phyloP scores from a whole-genome alignment of 64 coral and sea anemone species.

The Pocillopora verrucosa region DNA sequence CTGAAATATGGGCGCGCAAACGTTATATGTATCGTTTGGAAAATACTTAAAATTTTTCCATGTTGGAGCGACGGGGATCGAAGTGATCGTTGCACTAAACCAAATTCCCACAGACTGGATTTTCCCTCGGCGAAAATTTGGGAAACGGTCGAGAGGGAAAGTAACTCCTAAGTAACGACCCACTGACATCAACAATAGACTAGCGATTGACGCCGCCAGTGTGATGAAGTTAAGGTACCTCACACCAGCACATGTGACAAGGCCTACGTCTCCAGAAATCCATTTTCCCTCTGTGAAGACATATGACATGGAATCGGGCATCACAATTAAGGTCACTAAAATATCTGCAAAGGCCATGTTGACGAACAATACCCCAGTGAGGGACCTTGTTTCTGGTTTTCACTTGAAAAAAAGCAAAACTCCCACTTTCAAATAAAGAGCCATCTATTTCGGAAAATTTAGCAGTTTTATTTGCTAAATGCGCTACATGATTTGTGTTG shows the following conservation, averaged over 20 bases:
- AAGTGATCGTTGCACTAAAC: not conserved
- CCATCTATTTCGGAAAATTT: too few species aligned
- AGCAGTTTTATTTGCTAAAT: too few species aligned
- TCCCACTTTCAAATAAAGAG: too few species aligned
- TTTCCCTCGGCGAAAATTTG: not conserved
- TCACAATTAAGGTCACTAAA: not conserved
- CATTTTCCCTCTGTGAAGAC: not conserved
- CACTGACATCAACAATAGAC: not conserved
- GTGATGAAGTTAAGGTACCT: not conserved
- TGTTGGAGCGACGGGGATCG: not conserved
- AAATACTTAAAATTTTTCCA: not conserved
- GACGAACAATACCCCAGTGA: not conserved
- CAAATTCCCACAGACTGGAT: not conserved
- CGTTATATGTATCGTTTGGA: not conserved
- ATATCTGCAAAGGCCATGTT: constrained; percentile 13
- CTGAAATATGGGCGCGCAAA: not conserved
- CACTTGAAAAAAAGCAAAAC: not conserved
- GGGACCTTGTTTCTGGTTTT: not conserved
- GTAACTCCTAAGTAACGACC: not conserved
- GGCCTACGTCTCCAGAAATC: not conserved
- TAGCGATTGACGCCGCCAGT: constrained; percentile 5
- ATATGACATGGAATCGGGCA: not conserved
- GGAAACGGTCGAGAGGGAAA: not conserved
- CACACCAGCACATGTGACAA: constrained; percentile 6
- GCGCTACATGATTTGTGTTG: too few species aligned